phyloP scores from a whole-genome alignment of 2,888 invertebrate species.

The Chrysolina americana region DNA sequence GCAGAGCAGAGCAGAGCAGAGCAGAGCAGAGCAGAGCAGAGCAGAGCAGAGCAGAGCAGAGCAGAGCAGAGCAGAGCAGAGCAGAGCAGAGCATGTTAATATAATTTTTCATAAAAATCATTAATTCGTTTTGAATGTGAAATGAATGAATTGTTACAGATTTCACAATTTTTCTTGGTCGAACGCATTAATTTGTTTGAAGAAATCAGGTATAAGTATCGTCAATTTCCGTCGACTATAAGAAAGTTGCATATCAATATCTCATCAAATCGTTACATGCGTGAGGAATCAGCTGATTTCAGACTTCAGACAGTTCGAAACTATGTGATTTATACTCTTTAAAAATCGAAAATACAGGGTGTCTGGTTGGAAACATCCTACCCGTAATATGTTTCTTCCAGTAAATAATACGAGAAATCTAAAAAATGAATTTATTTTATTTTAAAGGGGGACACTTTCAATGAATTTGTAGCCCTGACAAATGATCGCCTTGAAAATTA shows the following conservation, averaged over 20 bases:
- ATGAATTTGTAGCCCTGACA: no score
- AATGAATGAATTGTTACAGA: not conserved
- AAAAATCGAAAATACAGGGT: not conserved
- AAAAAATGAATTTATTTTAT: no score
- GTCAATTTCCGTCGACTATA: not conserved
- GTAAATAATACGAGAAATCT: no score
- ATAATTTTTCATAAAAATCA: not conserved
- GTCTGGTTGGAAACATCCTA: no score
- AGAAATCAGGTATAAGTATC: conserved; percentile 12
- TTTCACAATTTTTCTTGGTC: conserved; percentile 4
- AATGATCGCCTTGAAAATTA: no score
- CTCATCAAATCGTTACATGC: conserved; percentile 19
- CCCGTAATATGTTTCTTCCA: no score
- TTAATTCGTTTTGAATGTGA: not conserved
- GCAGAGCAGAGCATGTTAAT: no score
- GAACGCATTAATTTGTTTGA: not conserved
- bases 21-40: no score
- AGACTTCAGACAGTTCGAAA: not conserved
- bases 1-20: no score
- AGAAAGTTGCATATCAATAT: conserved; percentile 28
- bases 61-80: no score
- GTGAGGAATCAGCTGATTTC: not conserved
- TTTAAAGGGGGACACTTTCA: no score
- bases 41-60: no score
- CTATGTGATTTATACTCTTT: not conserved